These are phyloP conservation scores for Eurypyga helias DNA, from an alignment of 2,113 vertebrate species.

Conservation along the genomic window DNA sequence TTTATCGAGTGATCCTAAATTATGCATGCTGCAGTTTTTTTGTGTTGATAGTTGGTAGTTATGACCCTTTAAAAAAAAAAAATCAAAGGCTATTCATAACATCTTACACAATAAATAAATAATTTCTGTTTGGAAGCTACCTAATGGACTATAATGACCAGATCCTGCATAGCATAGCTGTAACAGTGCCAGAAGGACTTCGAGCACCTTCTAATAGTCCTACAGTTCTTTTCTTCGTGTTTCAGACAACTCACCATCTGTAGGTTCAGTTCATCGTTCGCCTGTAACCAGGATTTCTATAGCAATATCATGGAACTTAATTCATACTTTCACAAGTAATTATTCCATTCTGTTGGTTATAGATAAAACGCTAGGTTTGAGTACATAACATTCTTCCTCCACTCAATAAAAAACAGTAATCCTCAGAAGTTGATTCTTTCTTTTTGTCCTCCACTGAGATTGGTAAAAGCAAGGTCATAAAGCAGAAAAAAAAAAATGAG, in stretches of 20 bases:
- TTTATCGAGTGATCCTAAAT: background rate
- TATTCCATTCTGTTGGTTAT: background rate
- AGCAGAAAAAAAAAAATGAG: background rate
- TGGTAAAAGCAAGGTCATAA: background rate
- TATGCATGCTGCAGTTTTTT: background rate
- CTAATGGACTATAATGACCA: background rate
- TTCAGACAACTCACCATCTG: background rate
- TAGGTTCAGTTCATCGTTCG: background rate
- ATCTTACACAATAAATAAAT: background rate
- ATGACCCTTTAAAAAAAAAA: background rate
- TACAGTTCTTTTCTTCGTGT: background rate
- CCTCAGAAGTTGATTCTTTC: background rate
- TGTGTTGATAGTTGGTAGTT: background rate
- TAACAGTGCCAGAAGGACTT: background rate
- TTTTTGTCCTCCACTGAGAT: background rate
- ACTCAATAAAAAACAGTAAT: background rate
- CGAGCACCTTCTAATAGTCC: background rate
- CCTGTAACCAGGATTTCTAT: background rate
- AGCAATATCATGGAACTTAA: background rate
- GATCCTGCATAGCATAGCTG: background rate
- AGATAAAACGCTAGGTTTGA: background rate
- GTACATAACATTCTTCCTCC: background rate
- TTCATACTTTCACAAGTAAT: background rate
- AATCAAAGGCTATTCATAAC: background rate
- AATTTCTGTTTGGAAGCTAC: background rate